Base-by-base conservation (phyloP, 2,888 invertebrate genomes). In the Nomada fabriciana region DNA sequence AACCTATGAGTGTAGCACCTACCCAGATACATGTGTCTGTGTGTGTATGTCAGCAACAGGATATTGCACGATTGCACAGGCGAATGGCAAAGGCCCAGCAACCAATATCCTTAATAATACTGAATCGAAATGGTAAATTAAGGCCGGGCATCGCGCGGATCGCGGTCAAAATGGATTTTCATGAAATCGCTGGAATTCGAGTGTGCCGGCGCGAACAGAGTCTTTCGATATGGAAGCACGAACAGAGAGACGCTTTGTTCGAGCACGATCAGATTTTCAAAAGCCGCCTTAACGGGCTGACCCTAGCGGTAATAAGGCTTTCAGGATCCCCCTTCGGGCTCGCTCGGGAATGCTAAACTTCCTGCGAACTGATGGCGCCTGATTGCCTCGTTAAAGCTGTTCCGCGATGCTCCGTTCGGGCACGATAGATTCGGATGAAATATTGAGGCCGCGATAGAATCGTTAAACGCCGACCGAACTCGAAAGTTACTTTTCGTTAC, bases 231-330 rank as follows among this genome's bases (percentile, higher is more conserved):
- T 1, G 23, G 59, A 25, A 69, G 68, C 57, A 43, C 29, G 23
- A 29, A 25, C 53, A 43, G 65, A 43, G 15, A 42, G 68, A 57
- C 72, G 76, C 82, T 87, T 87, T 87, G 87, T 87, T 87, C 79
- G 70, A 25, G 47, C 79, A 77, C 78, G 87, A 82, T 82, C 79
- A 76, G 82, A 83, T 86, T 87, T 87, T 82, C 67, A 81, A 78
- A 88, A 87, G 80, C 79, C 76, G 71, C 76, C 80, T 83, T 83
- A 78, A 69, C 76, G 60, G 61, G 67, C 73, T 82, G 76, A 80
- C 77, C 75, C 63, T 78, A 60, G 71, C 78, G 60, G 76, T 87
- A 87, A 87, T 87, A 87, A 84, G 84, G 87, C 84, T 84, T 86
- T 83, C 82, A 87, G 57, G 84, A 86, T 82, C 75, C 78, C 36